Conservation (phyloP, 2,113 vertebrate genomes). For the Aptenodytes forsteri region DNA sequence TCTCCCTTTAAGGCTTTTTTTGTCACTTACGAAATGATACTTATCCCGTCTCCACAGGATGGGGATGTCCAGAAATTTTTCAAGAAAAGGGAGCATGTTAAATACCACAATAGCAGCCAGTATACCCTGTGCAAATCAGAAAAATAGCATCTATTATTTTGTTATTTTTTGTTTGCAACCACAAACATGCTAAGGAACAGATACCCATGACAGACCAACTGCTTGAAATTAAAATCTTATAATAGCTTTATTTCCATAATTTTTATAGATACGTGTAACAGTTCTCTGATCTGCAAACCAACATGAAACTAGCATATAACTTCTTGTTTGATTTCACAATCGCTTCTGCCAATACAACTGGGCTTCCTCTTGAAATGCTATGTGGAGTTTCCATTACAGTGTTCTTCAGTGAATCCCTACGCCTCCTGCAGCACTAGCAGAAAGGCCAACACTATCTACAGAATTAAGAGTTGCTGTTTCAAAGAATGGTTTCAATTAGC, state of each 20-base stretch:
- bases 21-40: constrained; percentile 63
- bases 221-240: neutral
- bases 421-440: neutral
- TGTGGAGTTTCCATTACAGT: neutral
- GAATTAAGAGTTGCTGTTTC: neutral
- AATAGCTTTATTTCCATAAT: neutral
- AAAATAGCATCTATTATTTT: neutral
- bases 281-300: neutral
- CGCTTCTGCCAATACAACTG: neutral
- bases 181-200: neutral
- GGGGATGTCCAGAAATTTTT: constrained; percentile 51
- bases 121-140: constrained; percentile 40
- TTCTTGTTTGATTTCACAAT: neutral
- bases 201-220: neutral
- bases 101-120: constrained; percentile 63
- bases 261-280: neutral
- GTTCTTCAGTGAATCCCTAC: neutral
- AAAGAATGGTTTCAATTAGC: neutral
- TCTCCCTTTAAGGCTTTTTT: neutral
- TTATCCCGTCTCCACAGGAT: constrained; percentile 61
- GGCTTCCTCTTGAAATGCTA: neutral
- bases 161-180: neutral
- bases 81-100: constrained; percentile 65
- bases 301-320: neutral
- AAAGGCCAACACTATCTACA: neutral